These are phyloP conservation scores for Netelia inedita DNA, from an alignment of 2,888 invertebrate species.

Conservation along the genomic window DNA sequence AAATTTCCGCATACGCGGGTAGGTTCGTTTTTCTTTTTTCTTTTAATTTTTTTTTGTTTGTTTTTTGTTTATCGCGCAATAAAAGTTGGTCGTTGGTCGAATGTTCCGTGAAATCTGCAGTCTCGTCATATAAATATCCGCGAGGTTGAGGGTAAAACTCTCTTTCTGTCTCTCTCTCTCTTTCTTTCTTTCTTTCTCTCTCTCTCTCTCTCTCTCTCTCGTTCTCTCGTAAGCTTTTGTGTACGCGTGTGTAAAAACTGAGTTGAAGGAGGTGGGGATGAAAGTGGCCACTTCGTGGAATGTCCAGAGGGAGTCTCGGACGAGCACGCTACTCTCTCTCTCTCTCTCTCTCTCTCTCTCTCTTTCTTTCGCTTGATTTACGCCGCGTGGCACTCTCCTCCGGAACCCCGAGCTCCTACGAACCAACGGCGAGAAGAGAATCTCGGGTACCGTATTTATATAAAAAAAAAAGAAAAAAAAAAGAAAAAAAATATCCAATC, in stretches of 20 bases:
- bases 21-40: not conserved
- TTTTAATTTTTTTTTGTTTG: slow-evolving; percentile 1
- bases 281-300: too few species aligned
- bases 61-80: not conserved
- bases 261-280: not conserved
- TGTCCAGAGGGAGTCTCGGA: too few species aligned
- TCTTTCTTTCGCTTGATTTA: too few species aligned
- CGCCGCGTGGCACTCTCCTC: too few species aligned
- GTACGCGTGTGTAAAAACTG: not conserved
- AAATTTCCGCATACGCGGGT: not conserved
- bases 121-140: not conserved
- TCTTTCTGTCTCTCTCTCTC: slow-evolving; percentile 18
- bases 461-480: too few species aligned
- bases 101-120: not conserved
- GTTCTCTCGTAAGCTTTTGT: slow-evolving; percentile 35
- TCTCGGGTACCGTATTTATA: too few species aligned
- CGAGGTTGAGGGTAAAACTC: not conserved
- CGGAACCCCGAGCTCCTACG: too few species aligned
- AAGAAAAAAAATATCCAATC: too few species aligned
- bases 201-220: slow-evolving; percentile 30
- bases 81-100: not conserved
- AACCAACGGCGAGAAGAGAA: too few species aligned
- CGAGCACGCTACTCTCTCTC: too few species aligned
- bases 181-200: slow-evolving; percentile 5
- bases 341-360: too few species aligned